Conservation (phyloP, 2,888 invertebrate species). For the Mythimna ferrago region DNA sequence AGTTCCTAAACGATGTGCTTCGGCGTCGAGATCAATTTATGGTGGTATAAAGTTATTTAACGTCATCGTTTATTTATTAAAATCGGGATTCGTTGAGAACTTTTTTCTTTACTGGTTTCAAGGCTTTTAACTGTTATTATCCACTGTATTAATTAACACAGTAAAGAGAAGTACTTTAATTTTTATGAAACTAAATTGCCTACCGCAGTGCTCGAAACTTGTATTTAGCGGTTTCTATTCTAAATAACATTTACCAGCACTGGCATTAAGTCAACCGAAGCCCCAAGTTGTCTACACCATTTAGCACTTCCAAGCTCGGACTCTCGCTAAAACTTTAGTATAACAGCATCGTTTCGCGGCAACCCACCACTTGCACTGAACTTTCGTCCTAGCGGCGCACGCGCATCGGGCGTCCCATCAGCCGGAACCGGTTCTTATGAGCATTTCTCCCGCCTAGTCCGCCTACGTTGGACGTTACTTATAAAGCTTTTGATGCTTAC, state of each 20-base stretch:
- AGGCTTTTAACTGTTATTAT: background rate
- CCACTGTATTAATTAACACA: background rate
- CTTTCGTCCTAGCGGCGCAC: constrained; percentile 64
- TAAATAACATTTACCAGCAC: constrained; percentile 4
- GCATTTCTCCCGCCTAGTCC: constrained; percentile 71
- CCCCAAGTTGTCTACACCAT: constrained; percentile 18
- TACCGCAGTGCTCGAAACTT: background rate
- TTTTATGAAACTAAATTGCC: constrained; percentile 1
- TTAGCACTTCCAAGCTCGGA: constrained; percentile 28
- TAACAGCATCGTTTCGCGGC: constrained; percentile 38
- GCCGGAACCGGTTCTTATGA: constrained; percentile 73
- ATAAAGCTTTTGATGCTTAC: constrained; percentile 58
- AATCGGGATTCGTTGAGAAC: background rate
- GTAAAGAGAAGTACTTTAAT: background rate
- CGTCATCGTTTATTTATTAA: constrained; percentile 24
- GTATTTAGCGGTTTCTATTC: background rate
- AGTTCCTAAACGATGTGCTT: constrained; percentile 42
- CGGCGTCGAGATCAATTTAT: constrained; percentile 27
- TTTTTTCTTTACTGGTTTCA: background rate
- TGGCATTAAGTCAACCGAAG: constrained; percentile 3
- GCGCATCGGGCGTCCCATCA: constrained; percentile 60
- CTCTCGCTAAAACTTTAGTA: constrained; percentile 27
- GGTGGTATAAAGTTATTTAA: constrained; percentile 31
- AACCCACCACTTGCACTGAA: constrained; percentile 60
- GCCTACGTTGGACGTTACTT: constrained; percentile 69